Evolutionary conservation across 2,113 vertebrate species (phyloP).

Genomic region (Gobiocypris rarus): DNA sequence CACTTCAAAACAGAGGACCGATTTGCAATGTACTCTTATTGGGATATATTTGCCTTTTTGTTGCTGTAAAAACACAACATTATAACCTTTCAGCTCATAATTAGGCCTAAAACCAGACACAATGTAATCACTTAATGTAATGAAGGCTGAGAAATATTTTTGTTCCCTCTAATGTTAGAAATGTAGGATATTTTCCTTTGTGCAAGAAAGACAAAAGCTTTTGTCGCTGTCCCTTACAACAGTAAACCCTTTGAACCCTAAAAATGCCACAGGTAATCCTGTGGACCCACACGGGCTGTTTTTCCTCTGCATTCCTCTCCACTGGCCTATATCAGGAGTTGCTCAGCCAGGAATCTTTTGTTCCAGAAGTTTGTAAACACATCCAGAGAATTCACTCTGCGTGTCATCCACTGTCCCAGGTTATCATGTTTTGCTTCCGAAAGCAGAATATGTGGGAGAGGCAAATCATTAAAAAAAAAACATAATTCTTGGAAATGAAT

Average conservation of each 20-base stretch:
- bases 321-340: constrained; percentile 15
- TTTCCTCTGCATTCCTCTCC: constrained; percentile 44
- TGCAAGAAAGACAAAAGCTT: constrained; percentile 10
- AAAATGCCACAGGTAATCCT: constrained; percentile 56
- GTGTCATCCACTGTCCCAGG: constrained; percentile 28
- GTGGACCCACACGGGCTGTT: constrained; percentile 36
- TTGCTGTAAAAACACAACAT: background rate
- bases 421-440: constrained; percentile 33
- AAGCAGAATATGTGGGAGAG: background rate
- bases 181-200: constrained; percentile 4
- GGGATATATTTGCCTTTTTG: background rate
- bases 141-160: background rate
- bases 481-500: background rate
- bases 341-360: constrained; percentile 49
- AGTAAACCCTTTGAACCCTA: constrained; percentile 36
- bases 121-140: background rate
- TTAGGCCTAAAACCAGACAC: background rate
- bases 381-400: constrained; percentile 50
- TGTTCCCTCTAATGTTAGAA: background rate
- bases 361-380: constrained; percentile 52
- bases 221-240: constrained; percentile 3
- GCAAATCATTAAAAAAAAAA: background rate
- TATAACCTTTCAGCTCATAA: background rate
- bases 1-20: background rate
- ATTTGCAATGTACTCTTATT: background rate